Evolutionary conservation across 2,797 vertebrate species (phyloP), one percentile per base, ranked within the genome.

Genomic region (Cynopterus sphinx): DNA sequence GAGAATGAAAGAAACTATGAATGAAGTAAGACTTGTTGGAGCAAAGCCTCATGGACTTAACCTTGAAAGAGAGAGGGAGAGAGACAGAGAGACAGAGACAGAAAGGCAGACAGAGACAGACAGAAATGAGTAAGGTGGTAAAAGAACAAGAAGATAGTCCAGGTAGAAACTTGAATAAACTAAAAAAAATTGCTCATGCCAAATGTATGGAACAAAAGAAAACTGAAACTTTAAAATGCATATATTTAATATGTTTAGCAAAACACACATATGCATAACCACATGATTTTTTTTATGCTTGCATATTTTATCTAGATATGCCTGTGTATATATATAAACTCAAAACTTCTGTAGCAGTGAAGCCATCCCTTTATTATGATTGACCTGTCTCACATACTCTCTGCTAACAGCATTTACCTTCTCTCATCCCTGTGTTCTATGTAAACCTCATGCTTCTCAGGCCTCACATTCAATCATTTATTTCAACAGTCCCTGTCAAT

Each of bases 381-480:
- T 7, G 26, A 15, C 6, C 3, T 41, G 31, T 7, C 28, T 71
- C 53, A 9, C 10, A 5, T 7, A 24, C 21, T 13, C 3, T 53
- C 19, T 53, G 86, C 13, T 49, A n/a, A 57, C 1, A 77, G 41
- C n/a, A 13, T 13, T 36, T 26, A 0, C 46, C 19, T 3, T 36
- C 43, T 71, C 31, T 57, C 57, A 39, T 68, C 10, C 26, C 74
- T 5, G 0, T 49, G 26, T 41, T 88, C 57, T 59, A 1, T 78
- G 51, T 28, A 46, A 74, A 46, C 61, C 12, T 73, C 31, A 3
- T 46, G 51, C 26, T 83, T 55, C n/a, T 53, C 63, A 68, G 61
- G 31, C 19, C 53, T 95, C 19, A 1, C 36, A 70, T n/a, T 87
- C 93, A 63, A 79, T 92, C 63, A 92, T 87, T 90, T 61, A 82